phyloP scores from a whole-genome alignment of 2,113 vertebrate species.

The Tenebrosternarchus preto region DNA sequence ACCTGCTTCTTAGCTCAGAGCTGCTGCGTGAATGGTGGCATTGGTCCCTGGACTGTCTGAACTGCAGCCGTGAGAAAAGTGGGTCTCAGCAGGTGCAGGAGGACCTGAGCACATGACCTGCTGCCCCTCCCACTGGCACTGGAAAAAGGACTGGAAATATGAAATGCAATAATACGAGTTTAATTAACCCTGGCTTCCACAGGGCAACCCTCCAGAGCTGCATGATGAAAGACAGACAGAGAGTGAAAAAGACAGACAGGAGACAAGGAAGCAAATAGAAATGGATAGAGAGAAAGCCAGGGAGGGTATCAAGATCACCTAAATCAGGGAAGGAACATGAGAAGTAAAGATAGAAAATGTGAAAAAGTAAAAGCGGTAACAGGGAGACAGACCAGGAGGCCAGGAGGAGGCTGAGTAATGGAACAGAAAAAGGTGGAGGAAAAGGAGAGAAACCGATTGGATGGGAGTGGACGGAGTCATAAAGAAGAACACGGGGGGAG shows the following conservation, averaged over 20 bases:
- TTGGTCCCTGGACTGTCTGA: no score
- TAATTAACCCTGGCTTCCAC: constrained; percentile 22
- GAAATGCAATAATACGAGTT: constrained; percentile 20
- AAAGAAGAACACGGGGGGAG: no score
- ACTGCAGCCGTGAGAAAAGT: constrained; percentile 27
- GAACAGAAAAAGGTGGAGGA: no score
- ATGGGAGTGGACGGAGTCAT: no score
- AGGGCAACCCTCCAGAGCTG: constrained; percentile 8
- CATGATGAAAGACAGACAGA: constrained; percentile 33
- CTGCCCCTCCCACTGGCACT: neutral
- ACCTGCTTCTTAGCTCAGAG: neutral
- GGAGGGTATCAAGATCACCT: neutral
- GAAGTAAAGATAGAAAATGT: neutral
- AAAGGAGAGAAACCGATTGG: no score
- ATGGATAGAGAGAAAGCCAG: neutral
- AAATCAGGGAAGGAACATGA: neutral
- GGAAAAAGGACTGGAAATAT: constrained; percentile 11
- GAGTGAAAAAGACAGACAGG: neutral
- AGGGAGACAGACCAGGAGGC: constrained; percentile 10
- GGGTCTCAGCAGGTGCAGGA: constrained; percentile 27
- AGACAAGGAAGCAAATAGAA: neutral
- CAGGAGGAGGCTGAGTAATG: constrained; percentile 14
- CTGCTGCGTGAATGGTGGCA: no score
- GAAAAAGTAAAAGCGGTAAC: neutral
- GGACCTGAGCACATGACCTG: constrained; percentile 19